phyloP scores from a whole-genome alignment of 2,888 invertebrate genomes.

The Leucania comma region DNA sequence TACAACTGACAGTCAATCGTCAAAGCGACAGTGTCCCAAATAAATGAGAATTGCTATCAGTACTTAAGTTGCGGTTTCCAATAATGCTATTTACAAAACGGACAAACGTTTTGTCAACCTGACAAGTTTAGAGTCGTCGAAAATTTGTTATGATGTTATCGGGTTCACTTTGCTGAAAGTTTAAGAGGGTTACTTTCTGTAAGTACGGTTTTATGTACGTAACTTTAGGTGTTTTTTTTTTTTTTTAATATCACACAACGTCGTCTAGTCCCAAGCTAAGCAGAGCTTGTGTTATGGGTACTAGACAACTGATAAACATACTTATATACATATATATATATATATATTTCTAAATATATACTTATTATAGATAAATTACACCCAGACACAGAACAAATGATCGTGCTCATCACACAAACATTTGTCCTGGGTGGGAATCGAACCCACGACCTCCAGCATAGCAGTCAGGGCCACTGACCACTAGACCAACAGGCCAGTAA shows the following conservation, averaged over 20 bases:
- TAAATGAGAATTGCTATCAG: constrained; percentile 46
- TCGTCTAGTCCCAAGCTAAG: too few relatives aligned
- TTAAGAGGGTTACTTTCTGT: not conserved
- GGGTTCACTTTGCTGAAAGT: constrained; percentile 5
- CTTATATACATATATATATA: too few relatives aligned
- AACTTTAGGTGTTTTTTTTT: not conserved
- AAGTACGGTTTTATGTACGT: not conserved
- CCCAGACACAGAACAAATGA: too few relatives aligned
- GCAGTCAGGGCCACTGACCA: too few relatives aligned
- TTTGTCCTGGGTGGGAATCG: too few relatives aligned
- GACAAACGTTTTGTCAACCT: constrained; percentile 40
- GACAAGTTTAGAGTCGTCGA: constrained; percentile 27
- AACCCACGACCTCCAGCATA: too few relatives aligned
- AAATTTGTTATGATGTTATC: constrained; percentile 43
- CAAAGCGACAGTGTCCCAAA: constrained; percentile 33
- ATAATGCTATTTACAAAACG: constrained; percentile 47
- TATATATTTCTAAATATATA: too few relatives aligned
- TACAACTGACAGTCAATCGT: constrained; percentile 24
- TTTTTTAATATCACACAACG: not conserved
- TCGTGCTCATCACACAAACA: too few relatives aligned
- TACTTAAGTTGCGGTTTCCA: constrained; percentile 31
- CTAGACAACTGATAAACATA: too few relatives aligned
- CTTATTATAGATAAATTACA: too few relatives aligned
- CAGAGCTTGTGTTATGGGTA: too few relatives aligned
- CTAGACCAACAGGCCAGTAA: too few relatives aligned